Evolutionary conservation across 2,113 vertebrate genomes (phyloP), one percentile per base, ranked within the genome.

Genomic region (Panurus biarmicus): DNA sequence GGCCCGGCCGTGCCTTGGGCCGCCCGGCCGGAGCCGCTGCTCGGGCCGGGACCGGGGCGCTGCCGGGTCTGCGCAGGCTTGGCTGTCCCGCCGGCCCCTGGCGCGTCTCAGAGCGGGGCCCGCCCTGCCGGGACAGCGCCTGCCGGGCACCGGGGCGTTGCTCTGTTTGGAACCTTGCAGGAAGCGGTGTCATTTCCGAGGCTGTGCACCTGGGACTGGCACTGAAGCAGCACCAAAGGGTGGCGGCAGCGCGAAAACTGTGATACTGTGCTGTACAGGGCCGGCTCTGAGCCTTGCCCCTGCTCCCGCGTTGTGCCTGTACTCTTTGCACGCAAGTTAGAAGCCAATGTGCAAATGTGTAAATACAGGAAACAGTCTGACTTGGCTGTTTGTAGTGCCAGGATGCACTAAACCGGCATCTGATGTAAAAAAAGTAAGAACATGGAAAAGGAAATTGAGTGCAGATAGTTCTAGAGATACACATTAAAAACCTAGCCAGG

Each of bases 201-300:
- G 2, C 22, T 4, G 5, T 4, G 19, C 35, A 10, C 4, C 45
- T 14, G 56, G 25, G 14, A 6, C 17, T 17, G 12, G 81, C 57
- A 2, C 24, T 3, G 58, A 10, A 42, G 5, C 7, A 4, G 38
- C 38, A 1, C 2, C 22, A 2, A 16, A 7, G 50, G 19, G 36
- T 2, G n/a, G 4, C 33, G 11, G 7, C 4, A 31, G 45, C 2
- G 21, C 45, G n/a, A 0, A 2, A 35, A 5, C 10, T 7, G 35
- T 3, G 26, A 1, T 4, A 1, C 6, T 6, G 36, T 6, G 1
- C 20, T 24, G 2, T 5, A 0, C 4, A 0, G 1, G 26, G 31
- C 1, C 48, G 10, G 17, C 29, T 14, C 25, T 3, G 58, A 75
- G 50, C 57, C 19, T 8, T 14, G 35, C 14, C 31, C 40, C 7